Evolutionary conservation across 2,888 invertebrate genomes (phyloP).

Genomic region (Rhabditoides inermis): DNA sequence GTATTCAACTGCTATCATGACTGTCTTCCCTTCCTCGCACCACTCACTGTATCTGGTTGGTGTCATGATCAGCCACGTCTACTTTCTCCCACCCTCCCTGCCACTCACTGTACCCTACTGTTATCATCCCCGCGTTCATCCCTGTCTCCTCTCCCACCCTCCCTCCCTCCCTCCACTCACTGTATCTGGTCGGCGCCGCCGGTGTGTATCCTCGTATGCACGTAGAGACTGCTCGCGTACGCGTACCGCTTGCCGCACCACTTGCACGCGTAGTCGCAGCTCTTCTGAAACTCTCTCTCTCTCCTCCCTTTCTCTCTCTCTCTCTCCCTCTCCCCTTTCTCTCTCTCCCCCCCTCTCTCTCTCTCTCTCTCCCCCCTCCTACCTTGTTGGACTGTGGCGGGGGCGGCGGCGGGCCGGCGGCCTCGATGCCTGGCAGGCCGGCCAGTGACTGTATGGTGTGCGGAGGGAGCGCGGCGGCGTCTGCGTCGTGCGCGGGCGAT

Average conservation of each 20-base stretch:
- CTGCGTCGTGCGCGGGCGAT: not conserved
- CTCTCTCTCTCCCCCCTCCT: no score
- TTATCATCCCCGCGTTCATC: not conserved
- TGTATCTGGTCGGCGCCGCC: no score
- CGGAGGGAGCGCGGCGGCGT: not conserved
- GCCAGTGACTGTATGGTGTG: not conserved
- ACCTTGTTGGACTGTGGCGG: no score
- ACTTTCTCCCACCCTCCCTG: no score
- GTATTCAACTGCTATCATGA: no score
- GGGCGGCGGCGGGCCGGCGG: not conserved
- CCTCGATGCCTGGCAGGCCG: not conserved
- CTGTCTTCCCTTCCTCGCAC: no score
- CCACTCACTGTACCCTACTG: no score
- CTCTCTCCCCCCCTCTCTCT: no score
- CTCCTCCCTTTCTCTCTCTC: no score
- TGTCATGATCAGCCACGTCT: no score
- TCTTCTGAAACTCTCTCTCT: constrained; percentile 5
- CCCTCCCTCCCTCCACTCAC: constrained; percentile 23
- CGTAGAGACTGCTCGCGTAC: constrained; percentile 47
- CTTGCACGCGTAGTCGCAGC: constrained; percentile 39
- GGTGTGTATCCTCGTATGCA: constrained; percentile 51
- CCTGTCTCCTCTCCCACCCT: not conserved
- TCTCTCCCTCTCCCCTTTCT: constrained; percentile 5
- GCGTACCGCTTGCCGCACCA: constrained; percentile 48
- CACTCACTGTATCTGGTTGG: constrained; percentile 6